These are phyloP conservation scores for Aratinga solstitialis DNA, from an alignment of 2,797 vertebrate species.

Conservation along the genomic window DNA sequence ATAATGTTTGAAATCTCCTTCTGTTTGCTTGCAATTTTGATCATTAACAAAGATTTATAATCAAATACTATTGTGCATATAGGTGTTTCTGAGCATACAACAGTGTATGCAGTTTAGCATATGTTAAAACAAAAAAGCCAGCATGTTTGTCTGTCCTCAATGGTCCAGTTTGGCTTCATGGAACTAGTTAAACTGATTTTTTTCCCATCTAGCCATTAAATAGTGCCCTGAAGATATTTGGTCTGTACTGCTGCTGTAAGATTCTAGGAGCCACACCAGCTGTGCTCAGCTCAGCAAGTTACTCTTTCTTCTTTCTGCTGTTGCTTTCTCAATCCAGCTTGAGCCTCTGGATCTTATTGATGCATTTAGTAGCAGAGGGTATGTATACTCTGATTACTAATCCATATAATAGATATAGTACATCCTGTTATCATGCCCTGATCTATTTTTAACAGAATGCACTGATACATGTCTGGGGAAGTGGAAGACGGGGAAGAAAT, in stretches of 20 bases:
- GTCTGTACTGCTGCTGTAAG: not conserved
- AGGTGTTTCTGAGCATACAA: not conserved
- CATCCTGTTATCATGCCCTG: not conserved
- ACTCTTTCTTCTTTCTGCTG: not conserved
- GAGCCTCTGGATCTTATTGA: not conserved
- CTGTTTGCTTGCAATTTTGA: not conserved
- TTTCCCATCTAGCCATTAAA: not conserved
- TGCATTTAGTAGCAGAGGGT: not conserved
- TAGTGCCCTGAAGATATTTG: not conserved
- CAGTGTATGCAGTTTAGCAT: not conserved
- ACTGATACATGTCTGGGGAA: not conserved
- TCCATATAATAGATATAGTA: not conserved
- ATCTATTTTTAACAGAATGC: not conserved
- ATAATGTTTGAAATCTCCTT: not conserved
- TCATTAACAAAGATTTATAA: not conserved
- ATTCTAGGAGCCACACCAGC: not conserved
- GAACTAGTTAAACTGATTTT: not conserved
- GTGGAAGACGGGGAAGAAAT: rapidly evolving
- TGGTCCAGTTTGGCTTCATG: not conserved
- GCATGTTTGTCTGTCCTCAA: not conserved
- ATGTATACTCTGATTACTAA: not conserved
- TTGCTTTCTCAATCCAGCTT: not conserved
- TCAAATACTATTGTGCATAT: not conserved
- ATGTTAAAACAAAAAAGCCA: not conserved
- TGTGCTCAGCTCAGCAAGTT: not conserved